Base-by-base conservation (phyloP, 1,140 invertebrate species). In the Temnothorax longispinosus region DNA sequence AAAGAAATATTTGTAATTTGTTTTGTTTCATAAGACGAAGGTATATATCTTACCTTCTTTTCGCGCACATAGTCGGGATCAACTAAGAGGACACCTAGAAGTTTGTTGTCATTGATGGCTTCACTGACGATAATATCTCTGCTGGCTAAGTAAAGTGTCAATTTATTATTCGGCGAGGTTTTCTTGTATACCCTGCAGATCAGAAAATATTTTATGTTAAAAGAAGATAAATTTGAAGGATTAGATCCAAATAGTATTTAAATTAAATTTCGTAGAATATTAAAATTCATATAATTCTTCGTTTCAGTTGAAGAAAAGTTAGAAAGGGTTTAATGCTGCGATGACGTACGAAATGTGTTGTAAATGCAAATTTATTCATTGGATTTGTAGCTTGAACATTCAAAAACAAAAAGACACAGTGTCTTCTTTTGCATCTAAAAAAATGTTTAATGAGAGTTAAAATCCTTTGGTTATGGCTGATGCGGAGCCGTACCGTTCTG, bases 81-180 rank as follows among this genome's bases (percentile, higher is more conserved):
- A 1, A 98, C 96, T 75, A 97, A 95, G 3, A 98, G 95, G 8
- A 98, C 98, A 56, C 98, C 98, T 87, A 98, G 97, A 38, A 98
- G 96, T 87, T 96, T 96, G 92, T 98, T 96, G 92, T 98, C 97
- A 58, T 98, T 97, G 92, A 96, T 95, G 54, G 96, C 96, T 72
- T 97, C 96, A 78, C 97, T 97, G 18, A 98, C 97, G 0, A 98
- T 96, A 62, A 98, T 95, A 93, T 98, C 98, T 50, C 98, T 95
- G 5, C 96, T 97, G 21, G 97, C 97, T 91, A 98, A 94, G 92
- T 98, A 98, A 32, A 98, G 92, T 0, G 97, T 98, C 62, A 98
- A 93, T 92, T 98, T 98, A 92, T 97, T 97, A 94, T 98, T 98
- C 5, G 97, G 97, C 2, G 98, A 98, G 0, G 97, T 97, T 94